Percentiles rank a stretch among this genome's conserved stretches.
These are phyloP conservation scores for Meiosimyza decipiens DNA, from an alignment of 2,888 invertebrate species.

Conservation along the genomic window DNA sequence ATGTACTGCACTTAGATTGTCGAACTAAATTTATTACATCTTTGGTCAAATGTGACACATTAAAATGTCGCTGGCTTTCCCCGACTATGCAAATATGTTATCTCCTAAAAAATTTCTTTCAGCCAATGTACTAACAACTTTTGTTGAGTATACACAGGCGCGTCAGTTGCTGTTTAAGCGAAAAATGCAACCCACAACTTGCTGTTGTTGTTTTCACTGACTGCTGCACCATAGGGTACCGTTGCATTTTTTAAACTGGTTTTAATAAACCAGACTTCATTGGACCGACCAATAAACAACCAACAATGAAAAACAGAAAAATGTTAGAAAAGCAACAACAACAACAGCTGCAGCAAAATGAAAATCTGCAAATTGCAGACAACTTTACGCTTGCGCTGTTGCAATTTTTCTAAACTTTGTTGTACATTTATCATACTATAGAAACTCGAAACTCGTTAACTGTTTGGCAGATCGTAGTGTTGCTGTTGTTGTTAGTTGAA, in stretches of 20 bases:
- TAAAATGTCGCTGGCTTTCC: too few species aligned
- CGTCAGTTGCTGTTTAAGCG: too few species aligned
- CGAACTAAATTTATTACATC: too few species aligned
- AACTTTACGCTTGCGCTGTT: not conserved
- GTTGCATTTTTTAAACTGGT: conserved; percentile 8
- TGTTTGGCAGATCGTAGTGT: not conserved
- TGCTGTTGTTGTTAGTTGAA: not conserved
- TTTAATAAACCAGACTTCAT: not conserved
- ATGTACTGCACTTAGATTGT: too few species aligned
- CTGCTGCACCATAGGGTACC: too few species aligned
- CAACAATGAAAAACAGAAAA: not conserved
- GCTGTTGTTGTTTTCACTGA: too few species aligned
- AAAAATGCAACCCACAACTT: too few species aligned
- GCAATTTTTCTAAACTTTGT: not conserved
- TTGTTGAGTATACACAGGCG: too few species aligned
- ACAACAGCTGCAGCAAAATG: conserved; percentile 1
- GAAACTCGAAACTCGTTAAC: not conserved
- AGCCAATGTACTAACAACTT: too few species aligned
- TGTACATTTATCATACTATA: conserved; percentile 10
- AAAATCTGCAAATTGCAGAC: conserved; percentile 6
- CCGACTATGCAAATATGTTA: too few species aligned
- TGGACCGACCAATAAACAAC: not conserved
- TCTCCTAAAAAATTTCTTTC: too few species aligned
- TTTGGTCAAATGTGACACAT: too few species aligned
- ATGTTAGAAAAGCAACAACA: not conserved